Evolutionary conservation across 2,888 invertebrate species (phyloP).

Genomic region (Acleris laterana): DNA sequence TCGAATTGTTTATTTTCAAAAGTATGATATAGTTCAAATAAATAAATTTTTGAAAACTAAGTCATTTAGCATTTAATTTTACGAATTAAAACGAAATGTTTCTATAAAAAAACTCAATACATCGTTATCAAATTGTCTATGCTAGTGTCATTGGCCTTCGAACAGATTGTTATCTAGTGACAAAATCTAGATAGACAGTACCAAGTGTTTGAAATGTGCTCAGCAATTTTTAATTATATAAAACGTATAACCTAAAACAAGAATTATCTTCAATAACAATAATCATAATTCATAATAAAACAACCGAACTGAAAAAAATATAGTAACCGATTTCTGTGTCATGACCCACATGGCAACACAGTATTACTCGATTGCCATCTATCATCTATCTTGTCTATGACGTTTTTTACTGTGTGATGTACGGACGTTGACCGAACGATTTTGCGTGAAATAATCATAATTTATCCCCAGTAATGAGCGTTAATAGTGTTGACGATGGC

Average conservation of each 20-base stretch:
- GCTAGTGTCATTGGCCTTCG: conserved; percentile 7
- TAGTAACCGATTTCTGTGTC: neutral
- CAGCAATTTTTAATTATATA: too few species aligned
- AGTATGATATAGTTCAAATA: too few species aligned
- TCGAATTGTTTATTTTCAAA: too few species aligned
- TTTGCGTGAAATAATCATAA: conserved; percentile 22
- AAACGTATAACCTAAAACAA: too few species aligned
- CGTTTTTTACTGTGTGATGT: conserved; percentile 13
- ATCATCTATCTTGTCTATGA: conserved; percentile 14
- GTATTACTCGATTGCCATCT: conserved; percentile 2
- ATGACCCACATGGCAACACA: conserved; percentile 2
- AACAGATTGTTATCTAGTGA: neutral
- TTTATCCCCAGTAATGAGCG: conserved; percentile 55
- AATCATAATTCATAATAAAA: too few species aligned
- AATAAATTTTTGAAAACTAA: too few species aligned
- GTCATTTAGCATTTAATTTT: too few species aligned
- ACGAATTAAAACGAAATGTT: too few species aligned
- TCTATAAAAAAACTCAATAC: neutral
- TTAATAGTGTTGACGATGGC: conserved; percentile 57
- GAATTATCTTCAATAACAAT: too few species aligned
- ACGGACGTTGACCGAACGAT: conserved; percentile 21
- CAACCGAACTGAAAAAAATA: too few species aligned
- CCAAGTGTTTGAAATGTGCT: too few species aligned
- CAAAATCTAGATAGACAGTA: too few species aligned
- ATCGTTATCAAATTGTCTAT: neutral